phyloP scores from a whole-genome alignment of 1,140 invertebrate genomes.

The Lineus longissimus region DNA sequence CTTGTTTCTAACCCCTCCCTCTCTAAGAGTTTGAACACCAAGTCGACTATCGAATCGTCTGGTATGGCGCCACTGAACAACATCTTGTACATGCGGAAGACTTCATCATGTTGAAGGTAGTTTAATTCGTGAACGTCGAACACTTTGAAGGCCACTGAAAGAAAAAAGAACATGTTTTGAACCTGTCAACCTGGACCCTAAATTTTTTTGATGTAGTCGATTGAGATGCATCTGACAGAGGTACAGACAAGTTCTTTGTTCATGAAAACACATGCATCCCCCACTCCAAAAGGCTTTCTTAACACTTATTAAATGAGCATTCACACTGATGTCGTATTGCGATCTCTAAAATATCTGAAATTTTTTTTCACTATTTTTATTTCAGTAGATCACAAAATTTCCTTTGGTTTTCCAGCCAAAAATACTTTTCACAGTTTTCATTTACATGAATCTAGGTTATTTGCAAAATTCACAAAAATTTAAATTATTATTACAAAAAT shows the following conservation, averaged over 20 bases:
- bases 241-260: neutral
- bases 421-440: too few species aligned
- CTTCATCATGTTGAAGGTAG: constrained; percentile 32
- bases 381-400: too few species aligned
- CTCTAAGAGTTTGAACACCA: constrained; percentile 29
- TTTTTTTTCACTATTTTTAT: too few species aligned
- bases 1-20: constrained; percentile 26
- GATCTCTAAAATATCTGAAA: too few species aligned
- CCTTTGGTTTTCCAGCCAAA: too few species aligned
- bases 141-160: constrained; percentile 34
- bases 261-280: neutral
- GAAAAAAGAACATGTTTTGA: constrained; percentile 3
- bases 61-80: constrained; percentile 26
- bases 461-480: too few species aligned
- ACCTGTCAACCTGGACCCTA: neutral
- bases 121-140: constrained; percentile 29
- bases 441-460: too few species aligned
- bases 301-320: neutral
- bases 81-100: constrained; percentile 33
- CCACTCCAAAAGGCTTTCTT: neutral
- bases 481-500: too few species aligned
- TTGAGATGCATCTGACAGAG: neutral
- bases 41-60: constrained; percentile 34
- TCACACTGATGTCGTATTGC: too few species aligned
- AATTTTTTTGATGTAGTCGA: neutral